These are phyloP conservation scores for Kobus ellipsiprymnus DNA, from an alignment of 2,113 vertebrate species.

Conservation along the genomic window DNA sequence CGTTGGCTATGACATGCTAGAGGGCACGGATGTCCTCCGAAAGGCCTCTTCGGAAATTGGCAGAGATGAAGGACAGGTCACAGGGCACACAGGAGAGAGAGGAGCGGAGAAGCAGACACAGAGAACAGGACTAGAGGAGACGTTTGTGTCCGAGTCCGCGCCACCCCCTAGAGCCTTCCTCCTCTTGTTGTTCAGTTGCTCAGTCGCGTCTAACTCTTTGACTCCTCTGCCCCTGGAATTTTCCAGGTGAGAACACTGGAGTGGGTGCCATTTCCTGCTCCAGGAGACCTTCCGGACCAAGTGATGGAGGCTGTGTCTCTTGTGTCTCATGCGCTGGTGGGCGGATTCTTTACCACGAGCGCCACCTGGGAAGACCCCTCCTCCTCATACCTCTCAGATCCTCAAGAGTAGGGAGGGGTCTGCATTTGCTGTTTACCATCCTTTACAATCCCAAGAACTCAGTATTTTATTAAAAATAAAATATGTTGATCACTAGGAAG, in stretches of 20 bases:
- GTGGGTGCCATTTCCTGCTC: background rate
- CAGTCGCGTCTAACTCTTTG: background rate
- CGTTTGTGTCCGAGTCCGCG: background rate
- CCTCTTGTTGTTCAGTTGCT: background rate
- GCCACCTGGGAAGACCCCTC: background rate
- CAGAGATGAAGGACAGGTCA: background rate
- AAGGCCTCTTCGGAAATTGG: background rate
- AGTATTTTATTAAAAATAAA: background rate
- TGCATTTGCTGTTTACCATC: background rate
- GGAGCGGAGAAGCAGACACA: background rate
- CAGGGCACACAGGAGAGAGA: background rate
- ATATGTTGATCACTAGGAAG: background rate
- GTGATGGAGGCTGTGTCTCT: background rate
- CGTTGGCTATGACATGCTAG: background rate
- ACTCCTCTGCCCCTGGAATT: background rate
- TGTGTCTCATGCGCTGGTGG: background rate
- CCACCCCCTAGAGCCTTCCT: background rate
- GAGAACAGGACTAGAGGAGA: background rate
- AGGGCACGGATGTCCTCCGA: background rate
- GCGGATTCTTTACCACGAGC: background rate
- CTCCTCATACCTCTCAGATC: background rate
- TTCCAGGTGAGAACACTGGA: background rate
- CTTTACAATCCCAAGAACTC: background rate
- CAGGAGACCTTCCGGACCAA: background rate
- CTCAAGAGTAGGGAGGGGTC: background rate